Percentiles rank a stretch among this genome's conserved stretches.
Conservation (phyloP, 1,140 invertebrate genomes). For the Papilio polyxenes region DNA sequence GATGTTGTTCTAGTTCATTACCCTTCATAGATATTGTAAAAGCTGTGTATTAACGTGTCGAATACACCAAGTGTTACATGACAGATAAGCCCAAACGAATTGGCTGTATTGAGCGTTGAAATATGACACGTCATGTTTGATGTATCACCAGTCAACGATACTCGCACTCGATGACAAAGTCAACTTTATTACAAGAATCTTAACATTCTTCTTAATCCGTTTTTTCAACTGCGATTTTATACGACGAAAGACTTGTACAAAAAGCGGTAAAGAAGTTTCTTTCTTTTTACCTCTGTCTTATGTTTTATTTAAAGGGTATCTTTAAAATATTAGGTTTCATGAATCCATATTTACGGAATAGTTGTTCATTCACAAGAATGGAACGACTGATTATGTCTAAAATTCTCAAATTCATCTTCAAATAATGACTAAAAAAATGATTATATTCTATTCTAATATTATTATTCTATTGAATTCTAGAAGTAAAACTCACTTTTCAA, state of each 20-base stretch:
- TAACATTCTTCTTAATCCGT: not conserved
- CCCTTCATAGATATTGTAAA: not conserved
- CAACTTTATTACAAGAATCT: not conserved
- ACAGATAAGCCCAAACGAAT: constrained; percentile 22
- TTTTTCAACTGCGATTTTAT: not conserved
- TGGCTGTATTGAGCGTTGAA: constrained; percentile 22
- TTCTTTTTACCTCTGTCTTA: too few relatives aligned
- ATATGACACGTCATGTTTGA: constrained; percentile 23
- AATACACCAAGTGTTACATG: constrained; percentile 24
- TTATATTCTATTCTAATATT: too few relatives aligned
- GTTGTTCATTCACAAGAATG: too few relatives aligned
- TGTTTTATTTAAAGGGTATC: too few relatives aligned
- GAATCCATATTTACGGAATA: too few relatives aligned
- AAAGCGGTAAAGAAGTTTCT: too few relatives aligned
- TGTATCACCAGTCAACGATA: constrained; percentile 5
- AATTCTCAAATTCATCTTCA: too few relatives aligned
- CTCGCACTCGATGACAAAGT: not conserved
- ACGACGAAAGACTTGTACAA: not conserved
- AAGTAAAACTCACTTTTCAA: too few relatives aligned
- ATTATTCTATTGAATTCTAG: too few relatives aligned
- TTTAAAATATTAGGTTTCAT: too few relatives aligned
- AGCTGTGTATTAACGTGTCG: not conserved
- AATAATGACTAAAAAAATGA: too few relatives aligned
- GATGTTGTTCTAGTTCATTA: not conserved
- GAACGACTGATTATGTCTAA: too few relatives aligned